A percentile compares a stretch with the other conserved stretches of the same genome.
These are phyloP conservation scores for Heterodera carotae DNA, from an alignment of 1,140 invertebrate species.

Conservation along the genomic window DNA sequence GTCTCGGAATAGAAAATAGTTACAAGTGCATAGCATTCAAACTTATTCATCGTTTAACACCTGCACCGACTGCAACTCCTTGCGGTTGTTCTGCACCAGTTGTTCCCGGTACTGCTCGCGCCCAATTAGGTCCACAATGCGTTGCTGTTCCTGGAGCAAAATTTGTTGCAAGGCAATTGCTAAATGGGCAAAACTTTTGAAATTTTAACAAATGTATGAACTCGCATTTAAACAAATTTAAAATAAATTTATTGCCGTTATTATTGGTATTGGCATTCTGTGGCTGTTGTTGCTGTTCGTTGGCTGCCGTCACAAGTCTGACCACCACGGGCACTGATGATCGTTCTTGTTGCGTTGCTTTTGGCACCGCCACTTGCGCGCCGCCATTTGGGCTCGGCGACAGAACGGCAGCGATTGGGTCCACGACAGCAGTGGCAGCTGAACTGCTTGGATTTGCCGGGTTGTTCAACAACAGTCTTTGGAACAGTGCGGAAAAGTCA, in stretches of 20 bases:
- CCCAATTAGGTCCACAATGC: background rate
- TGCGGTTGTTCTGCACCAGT: background rate
- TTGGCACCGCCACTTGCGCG: no score
- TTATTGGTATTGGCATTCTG: background rate
- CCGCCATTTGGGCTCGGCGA: background rate
- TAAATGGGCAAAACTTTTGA: background rate
- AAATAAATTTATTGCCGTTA: background rate
- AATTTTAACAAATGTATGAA: background rate
- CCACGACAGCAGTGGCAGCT: background rate
- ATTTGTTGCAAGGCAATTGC: background rate
- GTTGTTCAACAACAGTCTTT: background rate
- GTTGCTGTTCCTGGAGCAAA: background rate
- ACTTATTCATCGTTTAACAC: background rate
- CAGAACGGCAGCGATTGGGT: background rate
- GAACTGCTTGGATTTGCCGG: background rate
- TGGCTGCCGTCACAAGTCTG: background rate
- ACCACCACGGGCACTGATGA: background rate
- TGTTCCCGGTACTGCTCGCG: background rate
- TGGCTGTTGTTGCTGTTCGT: background rate
- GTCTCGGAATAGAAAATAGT: no score
- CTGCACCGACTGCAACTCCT: background rate
- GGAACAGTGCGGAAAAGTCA: background rate
- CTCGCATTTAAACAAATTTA: no score
- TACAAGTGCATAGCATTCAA: no score
- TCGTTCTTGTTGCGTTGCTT: background rate